These are phyloP conservation scores for Synergus japonicus DNA, from an alignment of 2,888 invertebrate species.

Conservation along the genomic window DNA sequence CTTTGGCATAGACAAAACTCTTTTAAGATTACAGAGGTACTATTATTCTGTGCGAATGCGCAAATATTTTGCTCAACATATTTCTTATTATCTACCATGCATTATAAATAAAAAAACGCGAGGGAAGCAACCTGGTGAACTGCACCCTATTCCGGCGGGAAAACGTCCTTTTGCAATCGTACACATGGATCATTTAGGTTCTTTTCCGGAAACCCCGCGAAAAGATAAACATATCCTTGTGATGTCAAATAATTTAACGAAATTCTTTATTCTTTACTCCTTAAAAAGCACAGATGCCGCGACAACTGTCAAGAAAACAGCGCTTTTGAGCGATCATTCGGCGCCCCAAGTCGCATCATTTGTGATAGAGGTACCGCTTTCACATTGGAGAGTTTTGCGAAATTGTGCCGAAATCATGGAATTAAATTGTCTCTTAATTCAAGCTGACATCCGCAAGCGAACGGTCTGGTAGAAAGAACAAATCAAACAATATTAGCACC, in stretches of 20 bases:
- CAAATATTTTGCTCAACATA: too few species aligned
- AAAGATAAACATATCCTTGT: constrained; percentile 13
- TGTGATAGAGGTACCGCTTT: constrained; percentile 28
- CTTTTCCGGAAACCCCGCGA: neutral
- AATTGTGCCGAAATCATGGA: constrained; percentile 7
- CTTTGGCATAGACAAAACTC: too few species aligned
- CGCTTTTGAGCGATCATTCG: constrained; percentile 21
- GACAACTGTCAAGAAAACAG: constrained; percentile 12
- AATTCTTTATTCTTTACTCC: constrained; percentile 3
- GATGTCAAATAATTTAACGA: constrained; percentile 5
- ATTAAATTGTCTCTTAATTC: constrained; percentile 16
- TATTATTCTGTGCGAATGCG: too few species aligned
- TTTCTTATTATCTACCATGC: too few species aligned
- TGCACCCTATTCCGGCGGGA: too few species aligned
- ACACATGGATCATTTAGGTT: too few species aligned
- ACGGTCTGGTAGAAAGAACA: constrained; percentile 5
- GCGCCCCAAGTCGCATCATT: constrained; percentile 1
- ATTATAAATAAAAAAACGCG: too few species aligned
- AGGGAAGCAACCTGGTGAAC: too few species aligned
- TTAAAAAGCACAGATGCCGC: constrained; percentile 29
- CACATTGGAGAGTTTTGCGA: neutral
- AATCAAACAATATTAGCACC: constrained; percentile 38
- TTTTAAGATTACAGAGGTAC: too few species aligned
- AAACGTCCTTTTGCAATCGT: too few species aligned
- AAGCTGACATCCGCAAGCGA: constrained; percentile 24